Evolutionary conservation across 2,113 vertebrate genomes (phyloP).

Genomic region (Nothobranchius furzeri): DNA sequence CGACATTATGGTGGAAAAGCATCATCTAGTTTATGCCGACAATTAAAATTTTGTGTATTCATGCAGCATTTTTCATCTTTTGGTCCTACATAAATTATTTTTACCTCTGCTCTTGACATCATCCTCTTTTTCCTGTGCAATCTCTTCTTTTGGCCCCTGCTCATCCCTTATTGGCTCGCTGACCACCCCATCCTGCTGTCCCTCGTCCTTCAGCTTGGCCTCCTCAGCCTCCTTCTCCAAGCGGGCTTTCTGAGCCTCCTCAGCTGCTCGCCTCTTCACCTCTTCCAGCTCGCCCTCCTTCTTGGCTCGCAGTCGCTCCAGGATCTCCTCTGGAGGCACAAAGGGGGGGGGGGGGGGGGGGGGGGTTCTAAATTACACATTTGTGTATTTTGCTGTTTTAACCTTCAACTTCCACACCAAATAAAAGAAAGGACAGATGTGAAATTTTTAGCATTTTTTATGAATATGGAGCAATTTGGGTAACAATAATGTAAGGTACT

Average conservation of each 20-base stretch:
- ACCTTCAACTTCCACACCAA: no score
- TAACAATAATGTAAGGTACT: no score
- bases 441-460: no score
- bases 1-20: no score
- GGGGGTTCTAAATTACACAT: not conserved
- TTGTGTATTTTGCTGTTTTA: not conserved
- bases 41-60: no score
- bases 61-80: no score
- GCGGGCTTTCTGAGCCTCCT: constrained; percentile 81
- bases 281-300: constrained; percentile 86
- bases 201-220: constrained; percentile 72
- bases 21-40: no score
- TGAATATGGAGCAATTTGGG: no score
- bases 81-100: no score
- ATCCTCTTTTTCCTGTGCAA: constrained; percentile 62
- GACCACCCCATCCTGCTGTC: constrained; percentile 73
- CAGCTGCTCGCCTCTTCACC: constrained; percentile 78
- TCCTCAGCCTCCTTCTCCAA: constrained; percentile 73
- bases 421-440: no score
- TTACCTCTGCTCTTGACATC: constrained; percentile 66
- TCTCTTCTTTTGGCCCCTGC: constrained; percentile 56
- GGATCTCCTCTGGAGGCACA: constrained; percentile 83
- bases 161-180: constrained; percentile 58
- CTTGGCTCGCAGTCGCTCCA: constrained; percentile 85
- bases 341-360: no score